Evolutionary conservation across 2,888 invertebrate genomes (phyloP).

Genomic region (Tupiocoris notatus): DNA sequence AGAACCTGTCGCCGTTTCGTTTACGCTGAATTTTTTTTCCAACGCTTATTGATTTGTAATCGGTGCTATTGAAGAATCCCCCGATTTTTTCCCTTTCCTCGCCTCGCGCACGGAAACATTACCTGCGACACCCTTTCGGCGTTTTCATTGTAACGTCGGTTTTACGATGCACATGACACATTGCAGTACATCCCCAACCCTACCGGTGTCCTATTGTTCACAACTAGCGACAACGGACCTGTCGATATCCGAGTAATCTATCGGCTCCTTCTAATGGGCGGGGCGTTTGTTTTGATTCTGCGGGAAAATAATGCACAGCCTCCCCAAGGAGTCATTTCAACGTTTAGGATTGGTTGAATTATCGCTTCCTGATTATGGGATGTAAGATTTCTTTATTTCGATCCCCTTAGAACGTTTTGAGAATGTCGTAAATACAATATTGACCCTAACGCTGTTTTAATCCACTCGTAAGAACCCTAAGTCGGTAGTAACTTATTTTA

Average conservation of each 20-base stretch:
- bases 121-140: background rate
- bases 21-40: background rate
- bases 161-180: constrained; percentile 23
- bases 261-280: background rate
- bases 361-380: constrained; percentile 27
- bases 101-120: background rate
- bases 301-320: background rate
- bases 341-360: constrained; percentile 1
- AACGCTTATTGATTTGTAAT: constrained; percentile 34
- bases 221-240: constrained; percentile 21
- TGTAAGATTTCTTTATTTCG: constrained; percentile 1
- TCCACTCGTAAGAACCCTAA: constrained; percentile 5
- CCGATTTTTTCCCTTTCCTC: background rate
- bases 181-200: constrained; percentile 1
- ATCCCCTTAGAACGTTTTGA: background rate
- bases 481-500: constrained; percentile 19
- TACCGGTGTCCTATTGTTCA: constrained; percentile 2
- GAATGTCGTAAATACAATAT: constrained; percentile 6
- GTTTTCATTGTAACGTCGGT: constrained; percentile 24
- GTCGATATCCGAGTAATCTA: constrained; percentile 31
- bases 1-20: constrained; percentile 8
- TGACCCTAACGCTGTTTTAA: constrained; percentile 34
- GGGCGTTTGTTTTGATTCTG: constrained; percentile 25
- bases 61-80: constrained; percentile 32
- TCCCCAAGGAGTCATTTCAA: background rate